phyloP scores from a whole-genome alignment of 2,113 vertebrate species.

The Nothoprocta pentlandii region DNA sequence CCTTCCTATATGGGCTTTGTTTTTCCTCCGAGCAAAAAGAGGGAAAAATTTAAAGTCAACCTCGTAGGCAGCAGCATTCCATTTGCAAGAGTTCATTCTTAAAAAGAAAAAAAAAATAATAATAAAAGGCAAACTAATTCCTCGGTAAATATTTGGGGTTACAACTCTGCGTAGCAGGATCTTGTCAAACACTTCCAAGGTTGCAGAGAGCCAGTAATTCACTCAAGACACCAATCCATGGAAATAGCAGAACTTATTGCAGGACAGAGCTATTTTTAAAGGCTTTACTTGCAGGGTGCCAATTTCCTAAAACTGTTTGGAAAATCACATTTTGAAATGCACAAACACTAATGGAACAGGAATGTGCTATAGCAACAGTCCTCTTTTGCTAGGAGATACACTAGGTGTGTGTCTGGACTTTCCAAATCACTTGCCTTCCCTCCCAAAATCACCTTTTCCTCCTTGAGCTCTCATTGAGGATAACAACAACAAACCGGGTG shows the following conservation, averaged over 20 bases:
- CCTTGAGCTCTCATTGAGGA: not conserved
- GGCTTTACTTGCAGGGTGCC: not conserved
- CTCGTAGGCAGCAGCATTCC: not conserved
- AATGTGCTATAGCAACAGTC: not conserved
- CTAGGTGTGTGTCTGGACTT: not conserved
- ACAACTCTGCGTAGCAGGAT: not conserved
- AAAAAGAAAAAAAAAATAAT: not conserved
- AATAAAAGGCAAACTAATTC: not conserved
- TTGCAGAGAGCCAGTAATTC: not conserved
- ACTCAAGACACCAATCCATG: not conserved
- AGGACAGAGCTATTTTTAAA: slow-evolving; percentile 2
- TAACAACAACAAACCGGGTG: not conserved
- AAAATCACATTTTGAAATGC: not conserved
- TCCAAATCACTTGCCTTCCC: not conserved
- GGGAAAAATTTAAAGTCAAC: not conserved
- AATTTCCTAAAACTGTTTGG: slow-evolving; percentile 31
- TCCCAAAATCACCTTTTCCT: not conserved
- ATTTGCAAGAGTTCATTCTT: not conserved
- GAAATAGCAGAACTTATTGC: not conserved
- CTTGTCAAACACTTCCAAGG: not conserved
- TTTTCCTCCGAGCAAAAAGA: not conserved
- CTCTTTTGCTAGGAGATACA: not conserved
- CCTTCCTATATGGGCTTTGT: not conserved
- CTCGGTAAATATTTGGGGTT: not conserved
- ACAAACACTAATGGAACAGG: not conserved